Evolutionary conservation across 2,113 vertebrate genomes (phyloP), one percentile per base, ranked within the genome.

Genomic region (Grammomys surdaster): DNA sequence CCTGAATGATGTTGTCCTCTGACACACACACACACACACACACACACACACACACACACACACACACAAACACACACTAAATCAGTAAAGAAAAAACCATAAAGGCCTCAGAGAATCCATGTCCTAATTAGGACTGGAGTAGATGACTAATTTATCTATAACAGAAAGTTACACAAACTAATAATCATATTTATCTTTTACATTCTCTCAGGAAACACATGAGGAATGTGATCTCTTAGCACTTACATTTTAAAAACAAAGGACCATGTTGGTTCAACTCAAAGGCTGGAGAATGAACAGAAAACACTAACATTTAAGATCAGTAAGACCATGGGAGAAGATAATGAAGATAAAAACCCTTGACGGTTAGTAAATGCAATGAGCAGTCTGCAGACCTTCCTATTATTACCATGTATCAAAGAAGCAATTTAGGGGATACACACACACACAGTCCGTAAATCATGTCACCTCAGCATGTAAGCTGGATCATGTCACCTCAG

Each of bases 391-490:
- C 11, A 60, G 48, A 72, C 12, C 48, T 77, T 88, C 1, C 54
- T 12, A 87, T 3, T 26, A 24, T 28, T 75, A 48, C 19, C 60
- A 7, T 12, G 63, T 19, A 75, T 56, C 46, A 40, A 84, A 70
- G 7, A 88, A 46, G 8, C 8, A 40, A 14, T 60, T 19, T 17
- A 26, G 10, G 31, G 0, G 19, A 26, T 36, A 48, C 19, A 7
- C 6, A 80, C 8, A 33, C 43, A 48, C 24, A n/a, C 7, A 80
- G 4, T 6, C 60, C 54, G 82, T 76, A 26, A 67, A 43, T 40
- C n/a, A 20, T n/a, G 12, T 2, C 1, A 5, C 1, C 5, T 1
- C 24, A 3, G 0, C 1, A 1, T 8, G 5, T 3, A 51, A 84
- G 54, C 22, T 14, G 3, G n/a, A 80, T 40, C 12, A 3, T 1